Base-by-base conservation (phyloP, 2,113 vertebrate genomes). In the Barbus barbus region DNA sequence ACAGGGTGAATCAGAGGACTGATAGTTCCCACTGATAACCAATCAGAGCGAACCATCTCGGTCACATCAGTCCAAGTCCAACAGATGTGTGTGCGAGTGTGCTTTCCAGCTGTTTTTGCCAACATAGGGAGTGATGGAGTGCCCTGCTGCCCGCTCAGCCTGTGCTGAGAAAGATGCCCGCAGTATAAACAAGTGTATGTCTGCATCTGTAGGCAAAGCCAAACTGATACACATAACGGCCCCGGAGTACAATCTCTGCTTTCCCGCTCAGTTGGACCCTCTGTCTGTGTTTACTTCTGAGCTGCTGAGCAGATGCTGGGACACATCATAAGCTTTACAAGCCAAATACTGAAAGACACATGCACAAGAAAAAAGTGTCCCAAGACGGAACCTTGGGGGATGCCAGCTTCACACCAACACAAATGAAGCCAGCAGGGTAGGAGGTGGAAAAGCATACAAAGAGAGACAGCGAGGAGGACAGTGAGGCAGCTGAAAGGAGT, bases 351-450 rank as follows among this genome's bases (percentile, higher is more conserved):
- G 33, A 76, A 77, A 73, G 8, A 84, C 78, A 83, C 84, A 83
- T 53, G 83, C 86, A 87, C 83, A 89, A 38, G n/a, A 26, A 61
- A 51, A 61, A 78, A 60, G 56, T 26, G 36, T 12, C 77, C 36
- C 56, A 78, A 48, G 26, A 28, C 9, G 9, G 78, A 80, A 18
- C 78, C 41, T 80, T 48, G 41, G 60, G 60, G 78, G 20, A 80
- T 46, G n/a, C 38, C 60, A 80, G 20, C 53, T 78, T 61, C 53
- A 44, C 22, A 58, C 58, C 60, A 67, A 28, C 16, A 83, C 53
- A 84, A 48, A 84, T 75, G 38, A 38, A 76, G 36, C 28, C 14
- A 26, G 53, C 26, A 44, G 33, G 67, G 56, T 38, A 38, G 22
- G 28, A 83, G 48, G 81, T 60, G 56, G 46, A 48, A 33, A 71